Percentiles rank a stretch among this genome's conserved stretches.
Conservation (phyloP, 2,797 vertebrate genomes). For the Tolypeutes matacus region DNA sequence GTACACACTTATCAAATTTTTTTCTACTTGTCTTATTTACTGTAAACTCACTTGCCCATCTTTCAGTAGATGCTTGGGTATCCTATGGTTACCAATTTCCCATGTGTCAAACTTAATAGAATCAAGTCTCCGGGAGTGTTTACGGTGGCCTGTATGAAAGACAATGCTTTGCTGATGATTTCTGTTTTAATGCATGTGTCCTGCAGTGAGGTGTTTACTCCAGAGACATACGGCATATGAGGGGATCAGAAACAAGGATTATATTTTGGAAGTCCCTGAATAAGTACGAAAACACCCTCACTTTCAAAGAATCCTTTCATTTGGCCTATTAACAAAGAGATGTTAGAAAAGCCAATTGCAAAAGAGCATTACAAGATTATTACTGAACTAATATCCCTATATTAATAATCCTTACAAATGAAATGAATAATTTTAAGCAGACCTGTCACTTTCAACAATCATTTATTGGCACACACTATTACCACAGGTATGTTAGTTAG, state of each 20-base stretch:
- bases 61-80: background rate
- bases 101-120: background rate
- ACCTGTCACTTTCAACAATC: background rate
- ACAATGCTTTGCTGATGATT: background rate
- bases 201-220: background rate
- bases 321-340: background rate
- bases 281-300: background rate
- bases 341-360: background rate
- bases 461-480: background rate
- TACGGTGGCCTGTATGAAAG: background rate
- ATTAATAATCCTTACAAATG: background rate
- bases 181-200: background rate
- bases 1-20: background rate
- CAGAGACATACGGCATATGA: background rate
- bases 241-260: background rate
- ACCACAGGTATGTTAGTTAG: background rate
- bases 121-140: background rate
- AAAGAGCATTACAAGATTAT: background rate
- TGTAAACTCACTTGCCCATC: background rate
- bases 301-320: background rate
- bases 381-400: background rate
- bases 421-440: background rate
- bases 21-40: background rate
- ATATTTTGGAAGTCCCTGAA: background rate
- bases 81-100: background rate